Base-by-base conservation (phyloP, 2,113 vertebrate genomes). In the Nerophis ophidion region DNA sequence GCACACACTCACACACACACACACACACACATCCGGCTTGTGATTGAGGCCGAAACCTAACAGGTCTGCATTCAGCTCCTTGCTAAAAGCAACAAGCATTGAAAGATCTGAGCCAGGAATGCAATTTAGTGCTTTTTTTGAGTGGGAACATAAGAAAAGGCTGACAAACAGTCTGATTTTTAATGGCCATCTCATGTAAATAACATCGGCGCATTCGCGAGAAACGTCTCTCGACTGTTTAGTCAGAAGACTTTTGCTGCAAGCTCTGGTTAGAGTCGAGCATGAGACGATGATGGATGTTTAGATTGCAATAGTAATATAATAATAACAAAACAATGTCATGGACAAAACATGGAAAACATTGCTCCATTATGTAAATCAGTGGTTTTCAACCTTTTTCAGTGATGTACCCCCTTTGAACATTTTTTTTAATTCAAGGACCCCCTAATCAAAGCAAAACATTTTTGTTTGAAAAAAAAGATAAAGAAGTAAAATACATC, bases 31-130 rank as follows among this genome's bases (percentile, higher is more conserved):
- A 53, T 48, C 51, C 12, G 56, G 47, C 68, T 36, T 69, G 50
- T 60, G n/a, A 13, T 34, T 6, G 14, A 57, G 67, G 74, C 61
- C 66, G 64, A 62, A 75, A 70, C 71, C 67, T 66, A 61, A 55
- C 61, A 57, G 70, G 71, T 56, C 59, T 33, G 26, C 45, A 57
- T 67, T 61, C 61, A 67, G 60, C 35, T n/a, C 19, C 54, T 35
- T 73, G 44, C 26, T 74, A 75, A 56, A 57, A 80, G 64, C 60
- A 82, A 79, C 70, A 67, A 67, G 66, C 72, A 72, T 4, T 85
- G 84, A 86, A 75, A 81, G 77, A 84, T 81, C 72, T 40, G 71
- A 76, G 70, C 78, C 81, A 83, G 81, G 55, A 46, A 35, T 40
- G n/a, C n/a, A 75, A 64, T 69, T 65, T 16, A 50, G 66, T 13